A percentile compares a stretch with the other conserved stretches of the same genome.
Conservation (phyloP, 2,888 invertebrate genomes). For the Molanna angustata region DNA sequence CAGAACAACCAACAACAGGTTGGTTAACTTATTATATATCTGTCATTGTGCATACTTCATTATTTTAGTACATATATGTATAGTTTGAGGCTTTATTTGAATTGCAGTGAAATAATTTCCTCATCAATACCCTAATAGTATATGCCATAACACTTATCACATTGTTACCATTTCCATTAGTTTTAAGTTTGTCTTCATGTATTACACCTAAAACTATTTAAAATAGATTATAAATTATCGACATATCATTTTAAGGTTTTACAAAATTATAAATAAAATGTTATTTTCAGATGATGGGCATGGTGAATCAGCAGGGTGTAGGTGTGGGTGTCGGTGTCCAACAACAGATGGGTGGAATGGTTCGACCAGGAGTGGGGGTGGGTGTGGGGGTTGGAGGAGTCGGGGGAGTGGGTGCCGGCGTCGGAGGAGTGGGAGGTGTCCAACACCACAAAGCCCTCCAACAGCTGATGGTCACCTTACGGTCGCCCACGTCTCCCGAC, state of each 20-base stretch:
- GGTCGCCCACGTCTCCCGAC: constrained; percentile 86
- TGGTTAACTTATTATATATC: constrained; percentile 4
- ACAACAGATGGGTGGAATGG: constrained; percentile 37
- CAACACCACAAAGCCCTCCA: constrained; percentile 65
- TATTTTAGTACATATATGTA: too few relatives aligned
- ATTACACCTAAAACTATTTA: too few relatives aligned
- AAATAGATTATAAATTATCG: too few relatives aligned
- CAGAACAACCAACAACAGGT: constrained; percentile 46
- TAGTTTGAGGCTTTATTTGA: too few relatives aligned
- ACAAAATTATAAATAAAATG: too few relatives aligned
- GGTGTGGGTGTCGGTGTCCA: constrained; percentile 22
- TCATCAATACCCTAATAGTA: too few relatives aligned
- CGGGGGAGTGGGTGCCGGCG: constrained; percentile 33
- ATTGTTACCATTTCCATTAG: too few relatives aligned
- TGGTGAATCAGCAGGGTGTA: constrained; percentile 29
- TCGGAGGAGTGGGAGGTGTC: constrained; percentile 48
- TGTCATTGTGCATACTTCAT: too few relatives aligned
- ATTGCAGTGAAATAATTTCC: too few relatives aligned
- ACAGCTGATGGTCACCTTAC: constrained; percentile 85
- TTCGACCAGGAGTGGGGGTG: constrained; percentile 41
- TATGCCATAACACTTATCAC: too few relatives aligned
- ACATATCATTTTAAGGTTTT: too few relatives aligned
- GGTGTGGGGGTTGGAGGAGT: constrained; percentile 40
- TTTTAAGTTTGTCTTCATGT: too few relatives aligned
- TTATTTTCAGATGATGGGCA: constrained; percentile 32